phyloP scores from a whole-genome alignment of 1,140 invertebrate genomes.

The Solenopsis invicta region DNA sequence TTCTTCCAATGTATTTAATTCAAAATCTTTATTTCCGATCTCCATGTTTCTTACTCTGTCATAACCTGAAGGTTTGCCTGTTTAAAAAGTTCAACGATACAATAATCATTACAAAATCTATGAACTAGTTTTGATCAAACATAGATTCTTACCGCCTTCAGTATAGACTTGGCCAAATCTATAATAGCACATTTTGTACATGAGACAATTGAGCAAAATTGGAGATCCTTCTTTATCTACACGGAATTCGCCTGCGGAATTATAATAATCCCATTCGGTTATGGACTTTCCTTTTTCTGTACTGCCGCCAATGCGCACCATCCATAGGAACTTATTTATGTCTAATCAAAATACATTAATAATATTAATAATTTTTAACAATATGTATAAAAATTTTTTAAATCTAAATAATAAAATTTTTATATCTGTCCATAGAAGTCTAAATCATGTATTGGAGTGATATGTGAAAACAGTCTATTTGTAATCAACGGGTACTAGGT shows the following conservation, averaged over 20 bases:
- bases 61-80: slow-evolving; percentile 95
- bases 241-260: slow-evolving; percentile 96
- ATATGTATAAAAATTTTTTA: not conserved
- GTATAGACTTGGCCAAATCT: slow-evolving; percentile 97
- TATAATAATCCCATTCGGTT: slow-evolving; percentile 98
- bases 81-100: slow-evolving; percentile 43
- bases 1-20: slow-evolving; percentile 96
- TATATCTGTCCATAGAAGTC: not conserved
- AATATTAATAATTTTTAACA: slow-evolving; percentile 3
- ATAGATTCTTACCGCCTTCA: slow-evolving; percentile 92
- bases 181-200: slow-evolving; percentile 99
- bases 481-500: not conserved
- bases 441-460: not conserved
- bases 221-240: slow-evolving; percentile 96
- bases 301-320: slow-evolving; percentile 99
- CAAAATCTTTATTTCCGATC: slow-evolving; percentile 98
- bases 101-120: not conserved
- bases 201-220: slow-evolving; percentile 95
- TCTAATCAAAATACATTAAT: slow-evolving; percentile 87
- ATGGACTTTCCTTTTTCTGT: slow-evolving; percentile 98
- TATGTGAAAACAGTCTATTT: not conserved
- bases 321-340: slow-evolving; percentile 99
- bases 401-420: not conserved
- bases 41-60: slow-evolving; percentile 96
- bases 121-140: slow-evolving; percentile 20